These are phyloP conservation scores for Nomada ruficornis DNA, from an alignment of 2,888 invertebrate species.

Conservation along the genomic window DNA sequence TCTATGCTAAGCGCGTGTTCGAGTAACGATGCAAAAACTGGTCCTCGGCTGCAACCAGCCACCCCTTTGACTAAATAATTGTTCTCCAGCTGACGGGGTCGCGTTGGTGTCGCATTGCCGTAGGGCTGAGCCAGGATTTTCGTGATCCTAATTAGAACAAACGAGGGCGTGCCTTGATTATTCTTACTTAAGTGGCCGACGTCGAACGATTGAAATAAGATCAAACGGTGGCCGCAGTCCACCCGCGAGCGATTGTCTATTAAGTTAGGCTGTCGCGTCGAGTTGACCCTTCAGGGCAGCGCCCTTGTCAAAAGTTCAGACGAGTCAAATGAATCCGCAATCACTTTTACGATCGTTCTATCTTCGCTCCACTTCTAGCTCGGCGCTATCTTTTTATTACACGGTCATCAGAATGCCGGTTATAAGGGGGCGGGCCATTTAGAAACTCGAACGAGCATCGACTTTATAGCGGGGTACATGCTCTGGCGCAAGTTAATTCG, in stretches of 20 bases:
- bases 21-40: slow-evolving; percentile 54
- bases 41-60: not conserved
- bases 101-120: not conserved
- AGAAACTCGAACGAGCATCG: not conserved
- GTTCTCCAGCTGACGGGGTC: not conserved
- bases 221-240: not conserved
- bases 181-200: slow-evolving; percentile 19
- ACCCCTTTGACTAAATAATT: slow-evolving; percentile 8
- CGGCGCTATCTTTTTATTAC: not conserved
- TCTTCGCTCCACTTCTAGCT: not conserved
- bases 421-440: not conserved
- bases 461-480: not conserved
- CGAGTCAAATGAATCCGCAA: not conserved
- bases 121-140: slow-evolving; percentile 3
- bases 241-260: not conserved
- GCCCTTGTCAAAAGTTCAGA: slow-evolving; percentile 3
- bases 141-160: slow-evolving; percentile 41
- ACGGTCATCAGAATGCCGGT: not conserved
- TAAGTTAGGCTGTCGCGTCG: not conserved
- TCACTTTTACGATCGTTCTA: slow-evolving; percentile 1
- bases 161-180: slow-evolving; percentile 32
- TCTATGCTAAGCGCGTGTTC: slow-evolving; percentile 66
- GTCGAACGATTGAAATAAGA: not conserved
- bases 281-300: not conserved
- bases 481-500: slow-evolving; percentile 8